Base-by-base conservation (phyloP, 2,797 vertebrate species). In the Silurus aristotelis region DNA sequence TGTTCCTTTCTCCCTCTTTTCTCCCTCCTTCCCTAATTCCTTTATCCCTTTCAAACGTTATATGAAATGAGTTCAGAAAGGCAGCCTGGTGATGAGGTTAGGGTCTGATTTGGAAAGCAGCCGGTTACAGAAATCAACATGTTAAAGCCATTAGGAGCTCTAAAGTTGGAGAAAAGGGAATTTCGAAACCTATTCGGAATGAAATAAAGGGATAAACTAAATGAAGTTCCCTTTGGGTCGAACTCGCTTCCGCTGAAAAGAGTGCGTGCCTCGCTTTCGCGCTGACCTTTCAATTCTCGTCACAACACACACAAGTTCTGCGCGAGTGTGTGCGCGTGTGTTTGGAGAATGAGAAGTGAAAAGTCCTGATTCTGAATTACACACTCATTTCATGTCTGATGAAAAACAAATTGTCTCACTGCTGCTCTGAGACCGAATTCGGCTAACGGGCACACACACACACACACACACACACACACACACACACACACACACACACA, bases 381-480 rank as follows among this genome's bases (percentile, higher is more conserved):
- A 80, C 78, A 80, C 78, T 80, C 78, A 80, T 80, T 80, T 80
- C 60, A 80, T 80, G 78, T 80, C 78, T 80, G 78, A 80, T 80
- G 43, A 80, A 80, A 82, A 82, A 71, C 80, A 82, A 82, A 80
- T 80, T 80, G 78, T 80, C 78, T 80, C 9, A n/a, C 58, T 86
- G 70, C 61, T 67, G 85, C 56, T 66, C 84, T 52, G 78, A 80
- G 78, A 80, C 72, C 10, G 55, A 56, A 20, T 27, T 38, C 17
- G 38, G n/a, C 76, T 84, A 38, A 76, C 61, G 55, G 48, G 78
- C 61, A 75, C 77, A 89, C 52, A 52, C 75, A 87, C 86, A 83
- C 87, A 87, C 61, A 83, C 68, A 46, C 64, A 70, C 71, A 82
- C 67, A 63, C 67, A 87, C n/a, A n/a, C n/a, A n/a, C n/a, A 83